Percentiles rank a stretch among this genome's conserved stretches.
Conservation (phyloP, 2,113 vertebrate genomes). For the Petaurus breviceps region DNA sequence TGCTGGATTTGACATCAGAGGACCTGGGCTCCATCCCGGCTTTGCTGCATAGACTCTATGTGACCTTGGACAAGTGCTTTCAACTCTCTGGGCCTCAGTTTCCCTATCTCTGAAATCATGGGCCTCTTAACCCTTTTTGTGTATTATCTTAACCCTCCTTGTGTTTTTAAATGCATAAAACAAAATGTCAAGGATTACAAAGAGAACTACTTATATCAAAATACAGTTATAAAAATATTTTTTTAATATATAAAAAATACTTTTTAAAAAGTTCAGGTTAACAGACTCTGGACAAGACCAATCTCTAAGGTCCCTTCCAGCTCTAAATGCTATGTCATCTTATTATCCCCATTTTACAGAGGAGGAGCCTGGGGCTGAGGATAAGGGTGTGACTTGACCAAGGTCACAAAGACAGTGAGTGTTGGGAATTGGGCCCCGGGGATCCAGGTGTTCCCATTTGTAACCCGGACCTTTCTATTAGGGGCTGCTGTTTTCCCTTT, state of each 20-base stretch:
- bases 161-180: neutral
- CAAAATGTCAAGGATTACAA: neutral
- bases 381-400: too few species aligned
- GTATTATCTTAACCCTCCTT: neutral
- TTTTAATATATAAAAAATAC: neutral
- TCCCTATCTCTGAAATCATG: neutral
- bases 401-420: neutral
- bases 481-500: neutral
- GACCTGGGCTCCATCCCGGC: neutral
- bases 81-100: neutral
- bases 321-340: neutral
- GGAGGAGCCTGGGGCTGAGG: too few species aligned
- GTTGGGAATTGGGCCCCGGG: neutral
- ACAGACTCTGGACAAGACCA: neutral
- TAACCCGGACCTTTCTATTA: neutral
- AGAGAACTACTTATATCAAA: neutral
- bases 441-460: neutral
- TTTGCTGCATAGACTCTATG: neutral
- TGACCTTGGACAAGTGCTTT: too few species aligned
- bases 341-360: neutral
- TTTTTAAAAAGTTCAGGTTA: neutral
- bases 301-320: neutral
- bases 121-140: neutral
- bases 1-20: neutral
- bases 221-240: neutral